Evolutionary conservation across 2,888 invertebrate species (phyloP).

Genomic region (Baronia brevicornis): DNA sequence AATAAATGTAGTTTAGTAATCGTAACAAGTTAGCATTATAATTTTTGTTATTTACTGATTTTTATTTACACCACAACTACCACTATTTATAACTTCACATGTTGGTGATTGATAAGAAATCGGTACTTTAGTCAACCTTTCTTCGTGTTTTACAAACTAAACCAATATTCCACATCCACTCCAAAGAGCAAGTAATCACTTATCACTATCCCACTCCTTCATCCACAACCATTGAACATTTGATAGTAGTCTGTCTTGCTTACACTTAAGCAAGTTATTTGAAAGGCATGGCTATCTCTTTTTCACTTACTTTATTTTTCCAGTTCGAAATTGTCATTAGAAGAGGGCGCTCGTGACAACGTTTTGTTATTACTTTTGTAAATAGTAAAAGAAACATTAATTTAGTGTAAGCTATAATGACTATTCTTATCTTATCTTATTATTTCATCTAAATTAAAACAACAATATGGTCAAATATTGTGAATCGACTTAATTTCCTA

Average conservation of each 20-base stretch:
- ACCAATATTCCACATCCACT: too few relatives aligned
- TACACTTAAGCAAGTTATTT: conserved; percentile 21
- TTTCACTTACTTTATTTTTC: conserved; percentile 29
- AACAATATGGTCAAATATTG: too few relatives aligned
- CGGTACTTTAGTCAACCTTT: conserved; percentile 32
- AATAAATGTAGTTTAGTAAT: too few relatives aligned
- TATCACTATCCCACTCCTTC: too few relatives aligned
- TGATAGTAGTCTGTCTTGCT: conserved; percentile 33
- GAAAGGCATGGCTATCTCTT: conserved; percentile 26
- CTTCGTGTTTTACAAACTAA: too few relatives aligned
- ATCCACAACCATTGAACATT: too few relatives aligned
- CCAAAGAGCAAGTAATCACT: too few relatives aligned
- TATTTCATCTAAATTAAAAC: too few relatives aligned
- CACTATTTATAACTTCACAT: too few relatives aligned
- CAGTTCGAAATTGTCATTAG: conserved; percentile 58
- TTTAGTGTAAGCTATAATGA: conserved; percentile 10
- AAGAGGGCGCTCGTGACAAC: conserved; percentile 38
- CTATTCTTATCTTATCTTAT: conserved; percentile 2
- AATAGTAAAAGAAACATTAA: conserved; percentile 20
- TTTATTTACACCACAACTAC: too few relatives aligned
- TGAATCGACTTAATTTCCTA: too few relatives aligned
- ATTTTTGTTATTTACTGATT: conserved; percentile 3
- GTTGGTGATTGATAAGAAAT: conserved; percentile 54
- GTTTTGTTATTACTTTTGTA: conserved; percentile 22
- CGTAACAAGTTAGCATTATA: too few relatives aligned